Evolutionary conservation across 2,797 vertebrate genomes (phyloP).

Genomic region (Gila robusta): DNA sequence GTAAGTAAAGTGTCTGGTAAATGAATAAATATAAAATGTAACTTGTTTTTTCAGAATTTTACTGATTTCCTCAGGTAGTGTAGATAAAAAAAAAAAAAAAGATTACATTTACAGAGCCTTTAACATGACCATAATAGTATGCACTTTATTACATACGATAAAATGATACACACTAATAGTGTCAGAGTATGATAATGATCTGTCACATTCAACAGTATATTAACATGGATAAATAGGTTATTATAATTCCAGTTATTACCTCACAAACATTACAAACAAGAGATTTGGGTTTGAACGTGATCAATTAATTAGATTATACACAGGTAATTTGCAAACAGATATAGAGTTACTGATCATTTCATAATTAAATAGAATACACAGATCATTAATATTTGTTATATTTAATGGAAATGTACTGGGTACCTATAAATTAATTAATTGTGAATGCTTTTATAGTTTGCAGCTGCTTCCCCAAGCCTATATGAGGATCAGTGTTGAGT

Average conservation of each 20-base stretch:
- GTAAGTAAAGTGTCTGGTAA: not conserved
- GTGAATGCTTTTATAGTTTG: conserved; percentile 3
- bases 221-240: not conserved
- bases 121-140: not conserved
- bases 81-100: not conserved
- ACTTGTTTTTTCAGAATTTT: not conserved
- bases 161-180: not conserved
- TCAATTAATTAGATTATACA: conserved; percentile 74
- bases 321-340: conserved; percentile 73
- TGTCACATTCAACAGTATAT: no score
- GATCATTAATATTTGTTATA: conserved; percentile 69
- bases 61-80: not conserved
- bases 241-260: not conserved
- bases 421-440: conserved; percentile 65
- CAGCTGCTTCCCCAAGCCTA: conserved; percentile 41
- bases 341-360: conserved; percentile 73
- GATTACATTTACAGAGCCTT: not conserved
- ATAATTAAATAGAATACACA: conserved; percentile 69
- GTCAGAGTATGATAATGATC: not conserved
- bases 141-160: not conserved
- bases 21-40: not conserved
- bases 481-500: conserved; percentile 53
- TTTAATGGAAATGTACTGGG: conserved; percentile 61
- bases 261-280: conserved; percentile 29
- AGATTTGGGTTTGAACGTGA: conserved; percentile 44